Evolutionary conservation across 2,113 vertebrate species (phyloP).

Genomic region (Plecotus auritus): DNA sequence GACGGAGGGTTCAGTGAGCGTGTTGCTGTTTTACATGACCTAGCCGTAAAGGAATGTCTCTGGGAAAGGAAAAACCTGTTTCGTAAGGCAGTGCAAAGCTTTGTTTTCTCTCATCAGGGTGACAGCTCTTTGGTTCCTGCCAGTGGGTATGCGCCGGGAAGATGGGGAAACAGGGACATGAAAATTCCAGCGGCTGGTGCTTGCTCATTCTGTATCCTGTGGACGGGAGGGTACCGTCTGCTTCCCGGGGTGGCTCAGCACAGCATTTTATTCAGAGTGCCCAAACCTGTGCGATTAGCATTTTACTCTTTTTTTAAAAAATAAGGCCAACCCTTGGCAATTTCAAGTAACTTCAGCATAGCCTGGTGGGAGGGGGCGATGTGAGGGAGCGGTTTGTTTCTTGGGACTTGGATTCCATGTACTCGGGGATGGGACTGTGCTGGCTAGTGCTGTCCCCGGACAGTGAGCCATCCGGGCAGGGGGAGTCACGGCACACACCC

Average conservation of each 20-base stretch:
- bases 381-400: neutral
- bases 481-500: neutral
- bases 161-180: slow-evolving; percentile 42
- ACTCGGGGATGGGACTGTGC: neutral
- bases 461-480: slow-evolving; percentile 20
- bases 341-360: neutral
- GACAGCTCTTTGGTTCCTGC: slow-evolving; percentile 43
- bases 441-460: neutral
- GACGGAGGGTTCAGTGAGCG: slow-evolving; percentile 44
- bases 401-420: neutral
- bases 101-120: slow-evolving; percentile 39
- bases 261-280: slow-evolving; percentile 25
- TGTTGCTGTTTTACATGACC: slow-evolving; percentile 70
- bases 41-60: slow-evolving; percentile 78
- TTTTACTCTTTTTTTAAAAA: neutral
- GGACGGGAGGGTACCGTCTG: neutral
- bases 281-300: neutral
- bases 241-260: slow-evolving; percentile 27
- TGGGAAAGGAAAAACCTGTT: slow-evolving; percentile 74
- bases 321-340: neutral
- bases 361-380: neutral
- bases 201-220: slow-evolving; percentile 49
- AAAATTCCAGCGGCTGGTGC: slow-evolving; percentile 34
- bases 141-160: slow-evolving; percentile 41
- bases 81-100: slow-evolving; percentile 40